A percentile compares a stretch with the other conserved stretches of the same genome.
These are phyloP conservation scores for Petrolisthes cinctipes DNA, from an alignment of 2,888 invertebrate genomes.

Conservation along the genomic window DNA sequence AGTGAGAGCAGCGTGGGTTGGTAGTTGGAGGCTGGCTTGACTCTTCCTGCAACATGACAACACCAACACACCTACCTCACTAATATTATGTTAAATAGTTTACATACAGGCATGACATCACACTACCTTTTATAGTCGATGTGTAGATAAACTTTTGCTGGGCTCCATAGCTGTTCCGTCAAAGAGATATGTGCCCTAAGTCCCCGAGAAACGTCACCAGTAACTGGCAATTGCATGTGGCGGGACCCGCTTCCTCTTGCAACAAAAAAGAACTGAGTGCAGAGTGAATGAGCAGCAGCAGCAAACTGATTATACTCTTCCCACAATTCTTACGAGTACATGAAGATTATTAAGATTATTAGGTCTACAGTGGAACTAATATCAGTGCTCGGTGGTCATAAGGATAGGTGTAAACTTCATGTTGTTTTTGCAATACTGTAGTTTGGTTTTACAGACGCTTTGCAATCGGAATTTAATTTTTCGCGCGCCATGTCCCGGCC, in stretches of 20 bases:
- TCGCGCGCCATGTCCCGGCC: conserved; percentile 40
- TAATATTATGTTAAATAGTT: conserved; percentile 22
- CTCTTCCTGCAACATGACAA: conserved; percentile 31
- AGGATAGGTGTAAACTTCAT: too few relatives aligned
- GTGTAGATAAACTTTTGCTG: conserved; percentile 9
- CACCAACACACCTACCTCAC: background rate
- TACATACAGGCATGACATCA: background rate
- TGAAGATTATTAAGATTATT: too few relatives aligned
- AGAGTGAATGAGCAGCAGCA: conserved; percentile 11
- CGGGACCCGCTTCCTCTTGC: conserved; percentile 51
- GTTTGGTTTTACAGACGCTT: too few relatives aligned
- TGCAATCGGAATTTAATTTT: conserved; percentile 28
- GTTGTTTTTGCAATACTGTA: too few relatives aligned
- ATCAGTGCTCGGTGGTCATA: too few relatives aligned
- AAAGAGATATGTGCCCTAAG: conserved; percentile 7
- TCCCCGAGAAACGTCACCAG: conserved; percentile 14
- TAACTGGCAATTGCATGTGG: conserved; percentile 44
- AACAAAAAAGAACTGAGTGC: conserved; percentile 46
- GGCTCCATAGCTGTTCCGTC: background rate
- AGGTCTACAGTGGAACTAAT: too few relatives aligned
- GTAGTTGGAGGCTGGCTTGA: conserved; percentile 20
- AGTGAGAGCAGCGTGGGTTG: too few relatives aligned
- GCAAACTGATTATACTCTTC: conserved; percentile 25
- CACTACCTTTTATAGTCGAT: conserved; percentile 34
- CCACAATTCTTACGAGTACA: background rate